Conservation (phyloP, 1,140 invertebrate genomes). For the Acromyrmex charruanus region DNA sequence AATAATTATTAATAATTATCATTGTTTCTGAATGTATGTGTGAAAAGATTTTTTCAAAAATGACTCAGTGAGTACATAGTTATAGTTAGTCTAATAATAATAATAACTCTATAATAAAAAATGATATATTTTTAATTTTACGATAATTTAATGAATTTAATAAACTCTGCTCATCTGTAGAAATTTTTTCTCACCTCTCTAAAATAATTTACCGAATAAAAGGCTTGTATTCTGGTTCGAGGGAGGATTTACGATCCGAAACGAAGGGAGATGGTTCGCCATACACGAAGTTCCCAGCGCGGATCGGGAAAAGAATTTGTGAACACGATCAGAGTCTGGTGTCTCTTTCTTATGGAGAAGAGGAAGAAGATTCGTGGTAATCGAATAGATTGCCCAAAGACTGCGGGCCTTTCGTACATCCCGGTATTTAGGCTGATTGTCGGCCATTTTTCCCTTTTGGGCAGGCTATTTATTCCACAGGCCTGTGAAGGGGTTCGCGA, state of each 20-base stretch:
- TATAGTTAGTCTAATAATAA: background rate
- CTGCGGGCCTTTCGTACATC: conserved; percentile 64
- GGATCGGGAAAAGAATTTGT: conserved; percentile 66
- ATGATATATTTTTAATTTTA: conserved; percentile 1
- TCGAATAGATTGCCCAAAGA: conserved; percentile 76
- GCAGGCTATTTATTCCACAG: conserved; percentile 55
- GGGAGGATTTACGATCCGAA: conserved; percentile 32
- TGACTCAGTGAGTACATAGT: background rate
- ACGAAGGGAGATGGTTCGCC: conserved; percentile 8
- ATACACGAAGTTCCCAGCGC: background rate
- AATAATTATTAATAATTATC: no score
- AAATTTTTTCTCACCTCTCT: background rate
- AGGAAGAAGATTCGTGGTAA: conserved; percentile 64
- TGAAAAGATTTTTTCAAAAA: no score
- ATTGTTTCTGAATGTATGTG: no score
- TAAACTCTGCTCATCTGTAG: background rate
- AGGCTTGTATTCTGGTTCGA: background rate
- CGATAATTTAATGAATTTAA: background rate
- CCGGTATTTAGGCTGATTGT: conserved; percentile 68
- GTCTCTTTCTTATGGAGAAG: conserved; percentile 22
- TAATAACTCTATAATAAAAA: background rate
- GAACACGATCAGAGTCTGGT: conserved; percentile 47
- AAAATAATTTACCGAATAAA: background rate
- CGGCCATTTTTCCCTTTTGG: conserved; percentile 42
- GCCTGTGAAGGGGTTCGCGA: conserved; percentile 38